Evolutionary conservation across 2,797 vertebrate genomes (phyloP).

Genomic region (Siniperca obscura): DNA sequence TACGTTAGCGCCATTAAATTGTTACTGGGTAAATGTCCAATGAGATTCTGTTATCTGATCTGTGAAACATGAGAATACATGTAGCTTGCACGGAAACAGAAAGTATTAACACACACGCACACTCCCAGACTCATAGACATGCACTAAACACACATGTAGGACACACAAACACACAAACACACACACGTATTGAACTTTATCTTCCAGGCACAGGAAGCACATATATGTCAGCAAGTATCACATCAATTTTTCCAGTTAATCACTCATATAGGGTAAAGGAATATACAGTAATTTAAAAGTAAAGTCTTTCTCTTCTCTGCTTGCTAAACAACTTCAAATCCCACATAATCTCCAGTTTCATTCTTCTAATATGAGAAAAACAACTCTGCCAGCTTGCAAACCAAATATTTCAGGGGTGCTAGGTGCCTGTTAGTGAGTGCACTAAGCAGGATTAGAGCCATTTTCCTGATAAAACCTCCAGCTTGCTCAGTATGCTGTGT

Average conservation of each 20-base stretch:
- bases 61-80: constrained; percentile 59
- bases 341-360: constrained; percentile 67
- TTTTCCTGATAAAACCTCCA: constrained; percentile 64
- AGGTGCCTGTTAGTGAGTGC: constrained; percentile 69
- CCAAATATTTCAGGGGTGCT: constrained; percentile 68
- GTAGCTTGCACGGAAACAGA: not conserved
- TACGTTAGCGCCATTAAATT: constrained; percentile 55
- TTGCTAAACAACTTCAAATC: constrained; percentile 63
- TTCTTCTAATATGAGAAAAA: constrained; percentile 59
- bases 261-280: constrained; percentile 2
- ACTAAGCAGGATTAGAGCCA: constrained; percentile 74
- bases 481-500: constrained; percentile 29
- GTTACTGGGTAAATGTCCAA: constrained; percentile 23
- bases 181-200: constrained; percentile 26
- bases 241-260: constrained; percentile 47
- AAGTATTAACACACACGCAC: constrained; percentile 29
- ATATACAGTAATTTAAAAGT: constrained; percentile 21
- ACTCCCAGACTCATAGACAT: not conserved
- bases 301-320: constrained; percentile 32
- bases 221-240: constrained; percentile 58
- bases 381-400: constrained; percentile 50
- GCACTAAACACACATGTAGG: constrained; percentile 21
- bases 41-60: constrained; percentile 56
- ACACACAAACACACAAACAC: constrained; percentile 11
- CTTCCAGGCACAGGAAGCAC: constrained; percentile 52